These are phyloP conservation scores for Ochropleura plecta DNA, from an alignment of 2,888 invertebrate genomes.

Conservation along the genomic window DNA sequence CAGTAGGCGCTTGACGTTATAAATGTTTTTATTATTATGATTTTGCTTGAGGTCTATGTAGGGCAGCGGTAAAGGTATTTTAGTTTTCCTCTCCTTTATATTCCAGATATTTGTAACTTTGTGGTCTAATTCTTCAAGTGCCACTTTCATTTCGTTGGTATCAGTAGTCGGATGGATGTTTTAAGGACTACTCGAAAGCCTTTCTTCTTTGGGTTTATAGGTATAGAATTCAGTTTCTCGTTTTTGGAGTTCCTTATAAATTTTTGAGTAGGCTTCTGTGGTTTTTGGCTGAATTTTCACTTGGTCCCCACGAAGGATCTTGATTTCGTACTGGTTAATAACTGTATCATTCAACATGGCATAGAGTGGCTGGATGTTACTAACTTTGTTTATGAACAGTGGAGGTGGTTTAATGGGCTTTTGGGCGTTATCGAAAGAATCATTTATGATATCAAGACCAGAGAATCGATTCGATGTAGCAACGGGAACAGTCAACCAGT, in stretches of 20 bases:
- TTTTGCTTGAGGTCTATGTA: not conserved
- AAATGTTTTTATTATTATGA: not conserved
- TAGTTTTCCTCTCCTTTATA: no score
- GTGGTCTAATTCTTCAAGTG: no score
- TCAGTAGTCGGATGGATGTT: no score
- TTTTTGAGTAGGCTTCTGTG: no score
- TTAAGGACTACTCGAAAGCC: no score
- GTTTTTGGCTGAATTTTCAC: not conserved
- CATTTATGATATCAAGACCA: not conserved
- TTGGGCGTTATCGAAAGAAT: not conserved
- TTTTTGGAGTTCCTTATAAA: not conserved
- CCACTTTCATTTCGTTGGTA: no score
- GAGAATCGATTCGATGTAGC: constrained; percentile 1
- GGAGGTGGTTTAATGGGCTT: not conserved
- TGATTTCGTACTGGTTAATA: not conserved
- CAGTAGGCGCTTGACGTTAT: constrained; percentile 2
- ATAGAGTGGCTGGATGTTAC: not conserved
- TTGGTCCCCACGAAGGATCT: not conserved
- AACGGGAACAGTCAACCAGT: not conserved
- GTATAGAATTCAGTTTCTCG: no score
- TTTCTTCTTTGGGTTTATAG: no score
- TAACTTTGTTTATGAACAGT: not conserved
- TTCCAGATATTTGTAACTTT: no score
- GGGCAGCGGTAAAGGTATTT: not conserved
- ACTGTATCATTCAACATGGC: not conserved